Percentiles rank a stretch among this genome's conserved stretches.
These are phyloP conservation scores for Gryon sp. DNA, from an alignment of 1,140 invertebrate species.

Conservation along the genomic window DNA sequence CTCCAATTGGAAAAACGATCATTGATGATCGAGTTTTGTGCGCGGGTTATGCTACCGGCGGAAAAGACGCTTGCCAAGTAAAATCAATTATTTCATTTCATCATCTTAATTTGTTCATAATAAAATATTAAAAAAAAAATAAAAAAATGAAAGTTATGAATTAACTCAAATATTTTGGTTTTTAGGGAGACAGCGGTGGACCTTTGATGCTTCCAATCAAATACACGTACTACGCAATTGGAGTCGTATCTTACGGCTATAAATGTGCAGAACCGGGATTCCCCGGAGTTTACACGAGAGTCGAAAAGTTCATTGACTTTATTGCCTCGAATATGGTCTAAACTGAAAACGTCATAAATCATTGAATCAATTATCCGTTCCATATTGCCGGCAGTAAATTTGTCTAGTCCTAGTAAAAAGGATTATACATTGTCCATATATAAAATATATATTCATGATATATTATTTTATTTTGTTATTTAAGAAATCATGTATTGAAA, in stretches of 20 bases:
- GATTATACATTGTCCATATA: too few species aligned
- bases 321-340: conserved; percentile 69
- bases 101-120: too few species aligned
- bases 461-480: too few species aligned
- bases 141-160: too few species aligned
- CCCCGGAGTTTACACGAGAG: conserved; percentile 89
- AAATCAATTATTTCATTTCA: not conserved
- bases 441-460: too few species aligned
- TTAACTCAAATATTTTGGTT: conserved; percentile 30
- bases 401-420: too few species aligned
- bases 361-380: too few species aligned
- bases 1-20: conserved; percentile 78
- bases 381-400: too few species aligned
- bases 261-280: conserved; percentile 86
- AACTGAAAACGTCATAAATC: too few species aligned
- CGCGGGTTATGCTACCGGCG: conserved; percentile 85
- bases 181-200: conserved; percentile 90
- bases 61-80: conserved; percentile 90
- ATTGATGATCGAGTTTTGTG: conserved; percentile 86
- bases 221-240: conserved; percentile 82
- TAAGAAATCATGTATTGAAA: too few species aligned
- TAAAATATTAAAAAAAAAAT: too few species aligned
- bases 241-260: conserved; percentile 87
- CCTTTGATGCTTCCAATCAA: conserved; percentile 84
- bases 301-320: conserved; percentile 84